phyloP scores from a whole-genome alignment of 2,113 vertebrate species.

The Heterochromis multidens region DNA sequence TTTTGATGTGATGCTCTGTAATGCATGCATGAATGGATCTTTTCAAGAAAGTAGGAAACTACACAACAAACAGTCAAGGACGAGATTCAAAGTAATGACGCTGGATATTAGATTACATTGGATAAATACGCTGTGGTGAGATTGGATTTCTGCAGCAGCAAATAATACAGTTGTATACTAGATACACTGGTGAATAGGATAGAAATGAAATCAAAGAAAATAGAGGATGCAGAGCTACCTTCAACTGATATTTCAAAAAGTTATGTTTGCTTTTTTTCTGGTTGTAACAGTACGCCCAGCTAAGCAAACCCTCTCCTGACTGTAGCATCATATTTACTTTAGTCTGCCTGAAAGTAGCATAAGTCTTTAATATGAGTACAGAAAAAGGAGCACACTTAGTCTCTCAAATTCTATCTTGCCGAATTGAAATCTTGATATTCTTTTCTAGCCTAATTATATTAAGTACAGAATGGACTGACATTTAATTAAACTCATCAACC shows the following conservation, averaged over 20 bases:
- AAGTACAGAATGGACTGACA: no score
- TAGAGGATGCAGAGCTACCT: neutral
- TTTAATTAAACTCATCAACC: no score
- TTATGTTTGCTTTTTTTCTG: neutral
- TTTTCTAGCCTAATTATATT: no score
- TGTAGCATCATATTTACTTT: neutral
- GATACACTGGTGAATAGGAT: neutral
- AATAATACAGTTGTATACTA: neutral
- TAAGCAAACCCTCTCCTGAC: neutral
- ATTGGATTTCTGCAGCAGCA: neutral
- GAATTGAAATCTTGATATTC: no score
- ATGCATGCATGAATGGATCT: neutral
- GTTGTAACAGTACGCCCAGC: neutral
- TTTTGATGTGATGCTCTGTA: neutral
- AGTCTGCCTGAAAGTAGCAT: neutral
- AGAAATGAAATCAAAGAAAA: neutral
- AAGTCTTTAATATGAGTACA: no score
- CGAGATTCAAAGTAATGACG: neutral
- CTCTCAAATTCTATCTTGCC: no score
- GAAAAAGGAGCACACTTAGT: no score
- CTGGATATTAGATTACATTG: neutral
- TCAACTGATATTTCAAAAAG: neutral
- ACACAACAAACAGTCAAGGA: neutral
- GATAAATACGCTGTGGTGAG: neutral
- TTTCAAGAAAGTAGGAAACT: neutral